Base-by-base conservation (phyloP, 2,797 vertebrate genomes). In the Amblyraja radiata region DNA sequence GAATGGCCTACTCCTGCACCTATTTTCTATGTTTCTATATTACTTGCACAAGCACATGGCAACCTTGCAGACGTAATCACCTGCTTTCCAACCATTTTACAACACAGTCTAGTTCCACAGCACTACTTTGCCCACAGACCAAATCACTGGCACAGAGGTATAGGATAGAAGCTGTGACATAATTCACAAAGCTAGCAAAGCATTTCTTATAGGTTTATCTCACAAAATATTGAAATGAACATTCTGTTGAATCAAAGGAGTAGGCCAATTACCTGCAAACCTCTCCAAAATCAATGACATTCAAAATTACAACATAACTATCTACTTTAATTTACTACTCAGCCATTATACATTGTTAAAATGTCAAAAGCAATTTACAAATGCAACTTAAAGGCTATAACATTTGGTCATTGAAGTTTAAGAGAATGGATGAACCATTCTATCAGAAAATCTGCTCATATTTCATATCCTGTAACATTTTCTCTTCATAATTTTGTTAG, bases 41-140 rank as follows among this genome's bases (percentile, higher is more conserved):
- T 46, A 91, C 84, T 93, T 32, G 0, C 39, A 76, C 74, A 94
- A 94, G 61, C 93, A 93, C 23, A 94, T 4, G 58, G 68, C 0
- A 71, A 86, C 13, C 93, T 65, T 93, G 83, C 63, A 76, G 39
- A 54, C 5, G 25, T 92, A 71, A 58, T 91, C 25, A 46, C 73
- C 88, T 74, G 39, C 46, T 91, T 74, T 74, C 10, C 21, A 54
- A 16, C 39, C 90, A 76, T 92, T 54, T 92, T 1, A 23, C 39
- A 54, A 76, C 16, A 13, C 25, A 54, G 46, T 13, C 32, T 76
- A 54, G 68, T 91, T 18, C 23, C 11, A 74, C 68, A 74, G 39
- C 90, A 28, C 10, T n/a, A 6, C 39, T 23, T 58, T 0, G 13
- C 11, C 90, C 68, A 32, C 25, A 10, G 18, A 65, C 36, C 68